Evolutionary conservation across 2,797 vertebrate genomes (phyloP), one percentile per base, ranked within the genome.

Genomic region (Falco biarmicus): DNA sequence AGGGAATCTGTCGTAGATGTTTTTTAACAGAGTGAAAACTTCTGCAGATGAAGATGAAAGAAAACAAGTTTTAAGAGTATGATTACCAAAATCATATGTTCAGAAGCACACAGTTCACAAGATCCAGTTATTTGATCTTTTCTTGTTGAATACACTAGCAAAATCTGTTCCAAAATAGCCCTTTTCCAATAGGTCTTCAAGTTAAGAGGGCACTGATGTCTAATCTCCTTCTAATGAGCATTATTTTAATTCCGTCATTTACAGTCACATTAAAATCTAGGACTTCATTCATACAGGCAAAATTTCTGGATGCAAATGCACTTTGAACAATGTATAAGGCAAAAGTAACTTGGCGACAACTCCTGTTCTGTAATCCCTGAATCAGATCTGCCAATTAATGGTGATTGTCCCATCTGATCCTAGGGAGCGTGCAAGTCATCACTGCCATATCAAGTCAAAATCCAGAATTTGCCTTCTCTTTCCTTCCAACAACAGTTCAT

Each of bases 401-500:
- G 48, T 60, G 1, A 77, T 66, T 50, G 76, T 25, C 45, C 90
- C 73, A 39, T 41, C 48, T 50, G 61, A 6, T 81, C 20, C 37
- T 41, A 73, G 64, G 48, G 63, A 37, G 41, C 68, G 54, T 28
- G 47, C 34, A 70, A 81, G 31, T 85, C 34, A 82, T 60, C 63
- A 13, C 59, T 94, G 57, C 66, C 84, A 43, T 82, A 93, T 78
- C 29, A 31, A 94, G 89, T 91, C 50, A 95, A 89, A 82, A 88
- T 93, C 70, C 68, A 75, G 69, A 81, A 73, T 76, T 69, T 13
- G 20, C 65, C 48, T 83, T 87, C 32, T 87, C 28, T 61, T 86
- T 92, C 53, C 34, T 81, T 69, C 61, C 64, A 57, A 28, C 39
- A 85, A 34, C 85, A 94, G 65, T 53, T 82, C 76, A 41, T 84